These are phyloP conservation scores for Tadarida brasiliensis DNA, from an alignment of 2,797 vertebrate genomes.

Conservation along the genomic window DNA sequence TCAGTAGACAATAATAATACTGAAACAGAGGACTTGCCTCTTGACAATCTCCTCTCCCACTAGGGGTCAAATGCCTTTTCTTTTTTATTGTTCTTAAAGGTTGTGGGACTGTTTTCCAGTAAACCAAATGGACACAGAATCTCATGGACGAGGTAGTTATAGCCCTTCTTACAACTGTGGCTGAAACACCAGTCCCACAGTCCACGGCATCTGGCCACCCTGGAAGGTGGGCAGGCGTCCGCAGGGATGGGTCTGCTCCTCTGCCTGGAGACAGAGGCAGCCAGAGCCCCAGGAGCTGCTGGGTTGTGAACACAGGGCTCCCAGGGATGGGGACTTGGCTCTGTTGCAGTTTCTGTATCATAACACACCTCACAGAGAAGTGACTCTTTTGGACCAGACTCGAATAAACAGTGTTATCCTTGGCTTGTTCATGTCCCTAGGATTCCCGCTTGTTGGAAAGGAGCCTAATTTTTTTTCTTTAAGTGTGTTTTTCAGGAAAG, in stretches of 20 bases:
- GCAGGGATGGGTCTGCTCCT: accelerated
- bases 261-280: accelerated
- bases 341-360: accelerated
- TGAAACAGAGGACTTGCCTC: neutral
- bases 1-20: neutral
- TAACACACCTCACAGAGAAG: too few species aligned
- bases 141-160: accelerated
- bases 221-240: accelerated
- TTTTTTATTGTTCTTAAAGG: neutral
- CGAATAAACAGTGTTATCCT: too few species aligned
- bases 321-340: accelerated
- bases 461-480: neutral
- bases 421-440: neutral
- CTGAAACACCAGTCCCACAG: accelerated
- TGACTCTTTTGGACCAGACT: neutral
- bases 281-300: accelerated
- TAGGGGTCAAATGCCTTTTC: neutral
- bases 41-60: neutral
- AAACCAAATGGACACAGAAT: neutral
- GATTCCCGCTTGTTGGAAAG: neutral
- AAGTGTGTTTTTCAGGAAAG: neutral
- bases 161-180: neutral
- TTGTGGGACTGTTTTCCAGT: neutral
- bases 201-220: accelerated
- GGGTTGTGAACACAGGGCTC: neutral